Base-by-base conservation (phyloP, 2,888 invertebrate genomes). In the Drosophila aldrichi region DNA sequence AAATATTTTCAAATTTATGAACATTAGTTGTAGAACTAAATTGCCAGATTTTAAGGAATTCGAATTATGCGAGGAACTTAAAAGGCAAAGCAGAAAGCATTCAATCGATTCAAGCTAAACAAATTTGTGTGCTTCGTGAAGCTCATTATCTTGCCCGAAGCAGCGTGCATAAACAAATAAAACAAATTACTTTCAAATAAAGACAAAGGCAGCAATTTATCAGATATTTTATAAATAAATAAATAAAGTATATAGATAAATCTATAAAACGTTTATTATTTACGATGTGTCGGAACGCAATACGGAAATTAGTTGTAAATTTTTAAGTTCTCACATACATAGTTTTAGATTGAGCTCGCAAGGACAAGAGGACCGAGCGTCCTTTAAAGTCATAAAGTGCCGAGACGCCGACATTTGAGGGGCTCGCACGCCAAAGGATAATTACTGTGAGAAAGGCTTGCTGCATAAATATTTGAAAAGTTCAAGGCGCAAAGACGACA, bases 381-480 rank as follows among this genome's bases (percentile, higher is more conserved):
- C 61, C 69, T 77, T 65, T 59, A 68, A 71, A 59, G 55, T 49
- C 8, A 34, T 43, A 54, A 54, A 36, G 29, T 22, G 41, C n/a
- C 52, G 43, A 43, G 34, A 6, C n/a, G 55, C 57, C 52, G 67
- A 56, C 70, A 63, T 79, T 79, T 44, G 38, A 41, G 46, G 36
- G 55, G 46, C 56, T 49, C 52, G 54, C 70, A 77, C 78, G 70
- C 65, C 40, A 74, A 66, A 22, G 32, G 14, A 70, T 78, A 81
- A 79, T 81, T 81, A 76, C 32, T 78, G 55, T 14, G n/a, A 29
- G 55, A 49, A 49, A 32, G 52, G n/a, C 5, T 49, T 18, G 12
- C 52, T 49, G 44, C 34, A 65, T 84, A 54, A 70, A 81, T 76
- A 76, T 84, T 81, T 81, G 20, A 84, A 69, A 79, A 62, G 69